phyloP scores from a whole-genome alignment of 35 echinoderm and acorn worm species.

The Stichopus chloronotus region DNA sequence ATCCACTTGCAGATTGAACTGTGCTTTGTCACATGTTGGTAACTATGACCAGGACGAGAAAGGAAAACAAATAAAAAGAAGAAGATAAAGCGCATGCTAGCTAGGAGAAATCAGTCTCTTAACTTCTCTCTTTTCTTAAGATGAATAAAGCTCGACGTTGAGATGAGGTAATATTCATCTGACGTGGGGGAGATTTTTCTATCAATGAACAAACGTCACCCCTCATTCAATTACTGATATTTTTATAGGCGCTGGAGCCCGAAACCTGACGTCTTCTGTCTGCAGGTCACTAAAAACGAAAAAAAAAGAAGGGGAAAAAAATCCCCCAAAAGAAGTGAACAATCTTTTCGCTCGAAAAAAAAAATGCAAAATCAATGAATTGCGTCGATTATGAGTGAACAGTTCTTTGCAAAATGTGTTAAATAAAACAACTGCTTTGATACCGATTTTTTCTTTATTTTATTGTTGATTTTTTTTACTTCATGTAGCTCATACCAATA shows the following conservation, averaged over 20 bases:
- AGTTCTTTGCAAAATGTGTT: not conserved
- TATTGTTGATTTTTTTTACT: too few species aligned
- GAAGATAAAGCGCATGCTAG: too few species aligned
- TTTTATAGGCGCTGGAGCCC: not conserved
- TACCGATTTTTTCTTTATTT: not conserved
- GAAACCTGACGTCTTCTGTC: constrained; percentile 3
- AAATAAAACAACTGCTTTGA: not conserved
- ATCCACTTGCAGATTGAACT: too few species aligned
- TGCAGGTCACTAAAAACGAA: not conserved
- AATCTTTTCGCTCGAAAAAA: not conserved
- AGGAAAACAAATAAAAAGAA: too few species aligned
- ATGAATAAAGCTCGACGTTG: not conserved
- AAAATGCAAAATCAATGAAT: not conserved
- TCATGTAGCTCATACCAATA: too few species aligned
- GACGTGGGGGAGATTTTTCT: not conserved
- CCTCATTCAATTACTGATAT: constrained; percentile 2
- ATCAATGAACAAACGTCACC: constrained; percentile 7
- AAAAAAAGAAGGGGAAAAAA: not conserved
- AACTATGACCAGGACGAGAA: too few species aligned
- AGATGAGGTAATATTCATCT: not conserved
- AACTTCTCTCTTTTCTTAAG: too few species aligned
- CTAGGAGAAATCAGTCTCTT: too few species aligned
- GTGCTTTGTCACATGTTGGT: too few species aligned
- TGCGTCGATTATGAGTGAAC: not conserved
- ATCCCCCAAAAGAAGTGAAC: not conserved